These are phyloP conservation scores for Propithecus deckenii DNA, from an alignment of 2,797 vertebrate species.

Conservation along the genomic window DNA sequence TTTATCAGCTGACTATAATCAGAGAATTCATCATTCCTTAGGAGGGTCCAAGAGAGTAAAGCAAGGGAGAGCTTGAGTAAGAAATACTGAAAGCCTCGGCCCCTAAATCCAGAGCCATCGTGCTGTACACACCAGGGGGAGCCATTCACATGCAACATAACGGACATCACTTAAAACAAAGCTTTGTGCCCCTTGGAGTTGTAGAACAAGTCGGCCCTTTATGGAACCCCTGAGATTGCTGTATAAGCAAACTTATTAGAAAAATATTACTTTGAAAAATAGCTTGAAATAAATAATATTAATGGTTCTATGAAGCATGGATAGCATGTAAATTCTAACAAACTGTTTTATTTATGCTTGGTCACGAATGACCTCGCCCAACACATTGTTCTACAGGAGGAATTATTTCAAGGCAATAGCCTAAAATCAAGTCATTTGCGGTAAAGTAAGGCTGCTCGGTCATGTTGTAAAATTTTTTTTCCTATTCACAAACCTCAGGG, in stretches of 20 bases:
- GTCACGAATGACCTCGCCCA: background rate
- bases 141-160: background rate
- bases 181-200: background rate
- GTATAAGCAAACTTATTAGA: background rate
- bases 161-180: background rate
- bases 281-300: background rate
- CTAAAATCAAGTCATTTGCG: background rate
- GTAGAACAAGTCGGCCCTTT: background rate
- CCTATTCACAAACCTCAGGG: background rate
- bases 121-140: background rate
- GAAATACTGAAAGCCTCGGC: background rate
- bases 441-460: background rate
- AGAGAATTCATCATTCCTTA: background rate
- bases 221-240: background rate
- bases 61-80: background rate
- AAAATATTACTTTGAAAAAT: background rate
- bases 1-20: background rate
- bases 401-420: constrained; percentile 31
- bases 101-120: background rate
- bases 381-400: background rate
- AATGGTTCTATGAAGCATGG: background rate
- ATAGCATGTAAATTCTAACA: background rate
- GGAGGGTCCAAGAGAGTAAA: background rate
- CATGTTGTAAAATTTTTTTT: background rate
- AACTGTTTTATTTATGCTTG: background rate